Base-by-base conservation (phyloP, 2,113 vertebrate species). In the Pimephales promelas region DNA sequence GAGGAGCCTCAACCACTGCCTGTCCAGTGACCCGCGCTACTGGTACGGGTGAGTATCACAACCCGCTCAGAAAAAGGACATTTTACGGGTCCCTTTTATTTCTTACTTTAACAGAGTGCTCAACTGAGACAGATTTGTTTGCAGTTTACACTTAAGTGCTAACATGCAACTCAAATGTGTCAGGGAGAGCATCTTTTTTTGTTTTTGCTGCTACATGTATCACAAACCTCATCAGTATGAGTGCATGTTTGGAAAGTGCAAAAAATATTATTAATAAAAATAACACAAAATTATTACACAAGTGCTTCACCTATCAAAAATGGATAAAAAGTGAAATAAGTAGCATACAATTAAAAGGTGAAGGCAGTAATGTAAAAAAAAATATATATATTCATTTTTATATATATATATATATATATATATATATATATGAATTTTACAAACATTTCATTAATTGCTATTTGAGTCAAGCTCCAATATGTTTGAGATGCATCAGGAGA, bases 1-100 rank as follows among this genome's bases (percentile, higher is more conserved):
- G 88, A 93, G 97, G 80, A 97, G 91, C 91, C 94, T 99, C 81
- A 99, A 98, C 95, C 97, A 98, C 93, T 97, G 97, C 91, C 93
- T 99, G 86, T 95, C 97, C 89, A 95, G 93, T 0, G 96, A 99
- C 89, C 97, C 97, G 3, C 96, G 96, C 93, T 97, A 95, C 95
- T 99, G 97, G 96, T 99, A 97, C 10, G 97, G 97, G 97, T 99
- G 92, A 97, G 97, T 97, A 92, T 88, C 85, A 16, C 24, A 56
- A 18, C 10, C 56, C 10, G 47, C 22, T 66, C 9, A 2, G 28
- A 66, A 18, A 64, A 64, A 61, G 57, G 57, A 28, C 5, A 6
- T 62, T 20, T 52, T 28, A 26, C 24, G 7, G 62, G 62, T 18
- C 61, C 26, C 16, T 28, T 31, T 64, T 64, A 64, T 16, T 18